These are phyloP conservation scores for Dolichotis patagonum DNA, from an alignment of 2,113 vertebrate genomes.

Conservation along the genomic window DNA sequence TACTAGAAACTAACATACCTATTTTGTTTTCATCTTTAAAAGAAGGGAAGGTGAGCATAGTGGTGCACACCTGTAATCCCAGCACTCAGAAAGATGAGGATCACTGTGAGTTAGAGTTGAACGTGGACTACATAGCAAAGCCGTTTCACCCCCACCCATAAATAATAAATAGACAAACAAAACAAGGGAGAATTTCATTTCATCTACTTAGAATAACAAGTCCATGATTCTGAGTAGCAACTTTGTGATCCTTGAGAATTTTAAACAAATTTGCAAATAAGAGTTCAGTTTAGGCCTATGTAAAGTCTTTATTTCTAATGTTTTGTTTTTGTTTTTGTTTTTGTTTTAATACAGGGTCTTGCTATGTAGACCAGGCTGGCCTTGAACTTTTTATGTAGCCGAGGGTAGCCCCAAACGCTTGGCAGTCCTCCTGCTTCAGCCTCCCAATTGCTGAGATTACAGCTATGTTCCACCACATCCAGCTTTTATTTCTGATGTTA, in stretches of 20 bases:
- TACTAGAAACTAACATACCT: background rate
- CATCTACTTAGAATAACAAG: constrained; percentile 33
- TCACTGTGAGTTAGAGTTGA: background rate
- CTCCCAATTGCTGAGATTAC: background rate
- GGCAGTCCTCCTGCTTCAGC: background rate
- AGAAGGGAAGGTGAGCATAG: background rate
- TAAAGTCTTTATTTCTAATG: constrained; percentile 58
- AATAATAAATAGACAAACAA: background rate
- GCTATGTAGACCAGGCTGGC: background rate
- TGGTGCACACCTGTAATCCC: background rate
- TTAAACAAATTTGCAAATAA: constrained; percentile 22
- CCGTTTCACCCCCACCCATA: background rate
- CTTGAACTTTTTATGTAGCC: background rate
- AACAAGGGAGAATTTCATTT: background rate
- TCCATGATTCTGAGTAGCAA: constrained; percentile 25
- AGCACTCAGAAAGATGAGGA: background rate
- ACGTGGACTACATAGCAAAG: background rate
- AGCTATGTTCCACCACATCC: background rate
- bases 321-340: background rate
- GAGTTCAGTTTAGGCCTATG: constrained; percentile 31
- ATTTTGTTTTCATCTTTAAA: constrained; percentile 62
- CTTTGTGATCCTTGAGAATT: constrained; percentile 63
- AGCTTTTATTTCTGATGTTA: constrained; percentile 43
- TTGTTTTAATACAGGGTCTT: background rate
- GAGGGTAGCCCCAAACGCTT: background rate